phyloP scores from a whole-genome alignment of 2,888 invertebrate genomes.

The Drosophila leonis region DNA sequence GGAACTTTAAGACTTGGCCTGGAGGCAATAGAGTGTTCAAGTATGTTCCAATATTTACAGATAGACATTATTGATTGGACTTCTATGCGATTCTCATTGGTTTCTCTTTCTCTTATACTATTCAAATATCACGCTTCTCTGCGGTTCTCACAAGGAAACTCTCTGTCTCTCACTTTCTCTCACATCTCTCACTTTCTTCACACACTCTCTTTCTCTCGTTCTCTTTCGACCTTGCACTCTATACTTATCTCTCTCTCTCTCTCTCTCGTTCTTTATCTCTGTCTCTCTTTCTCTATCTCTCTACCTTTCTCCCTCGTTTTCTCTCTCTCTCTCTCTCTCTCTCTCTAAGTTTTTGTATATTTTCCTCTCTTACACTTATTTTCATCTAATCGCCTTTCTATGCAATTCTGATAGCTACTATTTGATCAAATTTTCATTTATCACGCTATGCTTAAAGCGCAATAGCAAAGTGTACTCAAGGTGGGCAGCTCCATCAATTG shows the following conservation, averaged over 20 bases:
- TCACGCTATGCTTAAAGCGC: background rate
- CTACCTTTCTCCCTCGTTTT: background rate
- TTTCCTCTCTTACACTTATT: background rate
- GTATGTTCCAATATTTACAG: too few species aligned
- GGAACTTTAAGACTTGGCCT: too few species aligned
- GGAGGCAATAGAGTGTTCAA: too few species aligned
- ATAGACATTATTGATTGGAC: too few species aligned
- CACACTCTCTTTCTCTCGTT: background rate
- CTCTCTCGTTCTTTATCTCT: background rate
- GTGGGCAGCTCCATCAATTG: conserved; percentile 20
- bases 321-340: background rate
- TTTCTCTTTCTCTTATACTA: background rate
- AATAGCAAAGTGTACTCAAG: background rate
- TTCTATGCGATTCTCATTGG: background rate
- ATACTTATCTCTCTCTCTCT: background rate
- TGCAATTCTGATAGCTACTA: background rate
- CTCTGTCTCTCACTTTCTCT: background rate
- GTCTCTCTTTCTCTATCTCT: background rate
- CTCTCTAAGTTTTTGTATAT: background rate
- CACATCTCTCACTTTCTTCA: background rate
- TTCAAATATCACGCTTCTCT: background rate
- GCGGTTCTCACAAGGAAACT: background rate
- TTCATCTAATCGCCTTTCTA: background rate
- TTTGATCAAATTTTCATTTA: background rate
- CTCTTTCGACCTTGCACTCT: background rate